Percentiles rank a stretch among this genome's conserved stretches.
These are phyloP conservation scores for Limosa lapponica DNA, from an alignment of 2,797 vertebrate species.

Conservation along the genomic window DNA sequence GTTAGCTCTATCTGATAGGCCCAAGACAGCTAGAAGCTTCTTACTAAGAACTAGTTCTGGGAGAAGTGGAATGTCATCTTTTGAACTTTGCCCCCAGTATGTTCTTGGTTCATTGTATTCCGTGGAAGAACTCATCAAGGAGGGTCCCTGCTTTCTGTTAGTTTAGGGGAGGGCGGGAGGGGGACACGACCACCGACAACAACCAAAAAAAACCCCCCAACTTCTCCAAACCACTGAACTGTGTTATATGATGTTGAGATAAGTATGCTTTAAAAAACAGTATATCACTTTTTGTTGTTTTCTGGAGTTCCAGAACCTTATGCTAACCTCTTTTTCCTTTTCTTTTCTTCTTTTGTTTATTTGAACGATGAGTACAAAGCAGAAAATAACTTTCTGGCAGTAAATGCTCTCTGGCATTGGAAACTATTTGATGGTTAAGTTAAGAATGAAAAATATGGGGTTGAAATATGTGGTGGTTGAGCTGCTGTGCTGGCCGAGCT, in stretches of 20 bases:
- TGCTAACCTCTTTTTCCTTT: background rate
- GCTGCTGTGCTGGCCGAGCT: constrained; percentile 16
- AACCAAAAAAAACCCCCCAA: background rate
- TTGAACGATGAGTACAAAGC: background rate
- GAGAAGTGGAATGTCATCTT: background rate
- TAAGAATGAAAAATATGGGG: constrained; percentile 40
- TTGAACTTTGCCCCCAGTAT: background rate
- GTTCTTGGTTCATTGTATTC: background rate
- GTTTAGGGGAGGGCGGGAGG: background rate
- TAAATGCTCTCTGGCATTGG: background rate
- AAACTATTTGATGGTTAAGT: constrained; percentile 47
- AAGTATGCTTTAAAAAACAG: background rate
- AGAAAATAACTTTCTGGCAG: constrained; percentile 40
- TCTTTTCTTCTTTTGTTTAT: background rate
- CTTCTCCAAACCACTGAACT: background rate
- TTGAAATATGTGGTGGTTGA: constrained; percentile 7
- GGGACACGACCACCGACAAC: background rate
- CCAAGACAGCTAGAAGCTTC: background rate
- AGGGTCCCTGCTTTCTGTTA: background rate
- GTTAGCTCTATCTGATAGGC: background rate
- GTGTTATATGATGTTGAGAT: background rate
- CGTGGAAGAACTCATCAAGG: background rate
- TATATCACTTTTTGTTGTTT: rapidly evolving
- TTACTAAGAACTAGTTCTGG: background rate
- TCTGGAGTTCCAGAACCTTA: background rate